Conservation (phyloP, 2,113 vertebrate genomes). For the Triplophysa tibetana region DNA sequence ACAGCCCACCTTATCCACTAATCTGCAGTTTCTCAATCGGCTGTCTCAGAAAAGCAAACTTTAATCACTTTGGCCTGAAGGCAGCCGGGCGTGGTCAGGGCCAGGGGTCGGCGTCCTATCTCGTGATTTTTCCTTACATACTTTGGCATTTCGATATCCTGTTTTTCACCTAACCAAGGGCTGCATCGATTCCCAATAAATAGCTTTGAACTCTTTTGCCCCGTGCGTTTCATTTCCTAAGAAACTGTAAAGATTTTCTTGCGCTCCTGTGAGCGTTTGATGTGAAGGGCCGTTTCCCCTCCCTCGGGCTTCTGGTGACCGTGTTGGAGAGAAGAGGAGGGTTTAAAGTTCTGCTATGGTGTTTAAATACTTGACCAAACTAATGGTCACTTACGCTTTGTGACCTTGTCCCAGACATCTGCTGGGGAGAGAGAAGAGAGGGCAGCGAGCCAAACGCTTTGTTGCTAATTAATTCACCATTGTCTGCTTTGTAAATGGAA, state of each 20-base stretch:
- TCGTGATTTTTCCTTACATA: constrained; percentile 50
- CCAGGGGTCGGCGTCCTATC: neutral
- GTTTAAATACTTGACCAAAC: constrained; percentile 52
- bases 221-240: constrained; percentile 38
- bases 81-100: constrained; percentile 34
- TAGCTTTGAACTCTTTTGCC: constrained; percentile 53
- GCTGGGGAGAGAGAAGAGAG: constrained; percentile 39
- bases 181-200: constrained; percentile 56
- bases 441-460: constrained; percentile 58
- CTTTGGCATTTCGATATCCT: constrained; percentile 53
- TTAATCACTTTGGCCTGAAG: constrained; percentile 43
- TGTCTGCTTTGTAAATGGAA: constrained; percentile 63
- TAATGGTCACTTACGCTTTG: constrained; percentile 55
- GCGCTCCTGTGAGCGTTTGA: constrained; percentile 43
- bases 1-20: constrained; percentile 36
- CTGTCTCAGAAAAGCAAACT: constrained; percentile 43
- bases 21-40: constrained; percentile 31
- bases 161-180: constrained; percentile 51
- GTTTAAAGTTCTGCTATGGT: constrained; percentile 31
- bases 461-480: constrained; percentile 73
- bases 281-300: constrained; percentile 43
- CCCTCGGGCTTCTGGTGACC: constrained; percentile 28
- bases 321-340: neutral
- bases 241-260: constrained; percentile 55
- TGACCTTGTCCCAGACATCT: constrained; percentile 71